Conservation (phyloP, 2,888 invertebrate species). For the Bursaphelenchus okinawaensis region DNA sequence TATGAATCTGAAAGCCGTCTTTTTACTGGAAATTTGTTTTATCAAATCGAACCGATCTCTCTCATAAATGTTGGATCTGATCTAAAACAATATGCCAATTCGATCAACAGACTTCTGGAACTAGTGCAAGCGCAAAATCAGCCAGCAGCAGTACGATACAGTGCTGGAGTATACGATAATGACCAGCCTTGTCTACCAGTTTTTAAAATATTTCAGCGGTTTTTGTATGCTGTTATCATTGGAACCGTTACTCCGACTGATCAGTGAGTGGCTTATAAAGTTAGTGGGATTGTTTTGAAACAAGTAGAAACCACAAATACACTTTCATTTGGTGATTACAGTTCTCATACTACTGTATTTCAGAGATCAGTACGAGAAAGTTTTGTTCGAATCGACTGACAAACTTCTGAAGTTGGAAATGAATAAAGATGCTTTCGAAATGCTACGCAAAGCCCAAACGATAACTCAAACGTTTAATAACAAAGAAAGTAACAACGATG, state of each 20-base stretch:
- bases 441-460: background rate
- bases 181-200: conserved; percentile 17
- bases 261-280: background rate
- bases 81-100: background rate
- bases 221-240: conserved; percentile 17
- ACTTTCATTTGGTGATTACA: too few relatives aligned
- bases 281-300: too few relatives aligned
- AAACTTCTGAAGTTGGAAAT: background rate
- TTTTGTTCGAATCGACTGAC: background rate
- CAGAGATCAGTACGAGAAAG: background rate
- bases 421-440: background rate
- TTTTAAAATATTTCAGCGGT: conserved; percentile 18
- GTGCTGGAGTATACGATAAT: conserved; percentile 4
- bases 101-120: background rate
- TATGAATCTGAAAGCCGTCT: background rate
- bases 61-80: background rate
- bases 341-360: background rate
- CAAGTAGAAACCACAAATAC: background rate
- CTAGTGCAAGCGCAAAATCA: background rate
- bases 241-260: conserved; percentile 4
- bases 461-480: background rate
- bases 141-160: background rate
- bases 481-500: background rate
- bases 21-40: background rate
- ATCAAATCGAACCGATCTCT: background rate